Conservation (phyloP, 2,113 vertebrate species). For the Gadus chalcogrammus region DNA sequence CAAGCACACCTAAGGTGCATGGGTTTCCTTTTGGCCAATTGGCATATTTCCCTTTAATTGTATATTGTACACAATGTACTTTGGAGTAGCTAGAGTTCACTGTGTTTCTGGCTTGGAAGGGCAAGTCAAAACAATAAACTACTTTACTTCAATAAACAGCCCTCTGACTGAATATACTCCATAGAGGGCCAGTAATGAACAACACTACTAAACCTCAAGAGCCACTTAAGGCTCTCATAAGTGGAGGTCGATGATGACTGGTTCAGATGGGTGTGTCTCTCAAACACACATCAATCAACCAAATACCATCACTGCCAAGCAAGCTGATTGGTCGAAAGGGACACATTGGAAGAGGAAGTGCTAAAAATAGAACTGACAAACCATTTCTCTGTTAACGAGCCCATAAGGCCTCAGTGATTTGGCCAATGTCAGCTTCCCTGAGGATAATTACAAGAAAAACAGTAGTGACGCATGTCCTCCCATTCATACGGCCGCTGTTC, state of each 20-base stretch:
- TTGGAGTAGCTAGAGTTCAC: too few species aligned
- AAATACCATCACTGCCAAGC: slow-evolving; percentile 28
- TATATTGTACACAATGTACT: too few species aligned
- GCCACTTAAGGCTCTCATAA: background rate
- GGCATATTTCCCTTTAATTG: too few species aligned
- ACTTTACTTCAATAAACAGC: too few species aligned
- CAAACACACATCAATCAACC: slow-evolving; percentile 42
- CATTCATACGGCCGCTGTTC: slow-evolving; percentile 17
- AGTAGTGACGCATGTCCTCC: slow-evolving; percentile 16
- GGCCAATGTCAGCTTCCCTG: slow-evolving; percentile 34
- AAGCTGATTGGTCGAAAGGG: slow-evolving; percentile 35
- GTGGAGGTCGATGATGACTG: background rate
- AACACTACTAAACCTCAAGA: slow-evolving; percentile 7
- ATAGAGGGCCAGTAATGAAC: slow-evolving; percentile 53
- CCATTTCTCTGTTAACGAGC: slow-evolving; percentile 48
- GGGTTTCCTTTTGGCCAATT: too few species aligned
- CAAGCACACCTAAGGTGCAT: too few species aligned
- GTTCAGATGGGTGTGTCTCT: slow-evolving; percentile 23
- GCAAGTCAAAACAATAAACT: too few species aligned
- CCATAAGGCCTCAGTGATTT: slow-evolving; percentile 21
- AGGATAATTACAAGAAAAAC: slow-evolving; percentile 18
- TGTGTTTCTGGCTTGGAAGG: too few species aligned
- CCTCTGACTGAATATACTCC: background rate
- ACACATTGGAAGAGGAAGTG: slow-evolving; percentile 23
- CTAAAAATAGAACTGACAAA: slow-evolving; percentile 53